Percentiles rank a stretch among this genome's conserved stretches.
These are phyloP conservation scores for Oceanites oceanicus DNA, from an alignment of 2,113 vertebrate genomes.

Conservation along the genomic window DNA sequence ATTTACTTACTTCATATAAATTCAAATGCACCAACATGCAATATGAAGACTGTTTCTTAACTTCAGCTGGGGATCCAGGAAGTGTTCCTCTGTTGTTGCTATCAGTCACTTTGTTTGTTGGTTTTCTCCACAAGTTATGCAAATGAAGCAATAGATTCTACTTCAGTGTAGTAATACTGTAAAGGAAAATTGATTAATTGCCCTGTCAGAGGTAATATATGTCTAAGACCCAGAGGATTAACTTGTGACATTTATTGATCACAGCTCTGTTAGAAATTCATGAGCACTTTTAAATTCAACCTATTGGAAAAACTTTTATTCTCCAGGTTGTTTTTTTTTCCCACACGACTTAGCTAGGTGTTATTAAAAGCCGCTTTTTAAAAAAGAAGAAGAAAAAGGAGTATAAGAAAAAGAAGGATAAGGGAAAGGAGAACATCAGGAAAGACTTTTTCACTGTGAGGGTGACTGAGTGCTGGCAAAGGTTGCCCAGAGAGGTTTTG, in stretches of 20 bases:
- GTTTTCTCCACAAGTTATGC: neutral
- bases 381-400: neutral
- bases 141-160: neutral
- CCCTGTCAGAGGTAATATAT: neutral
- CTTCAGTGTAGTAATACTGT: neutral
- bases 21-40: neutral
- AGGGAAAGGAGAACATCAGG: neutral
- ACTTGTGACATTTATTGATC: neutral
- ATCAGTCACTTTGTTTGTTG: neutral
- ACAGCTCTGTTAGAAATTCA: neutral
- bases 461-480: neutral
- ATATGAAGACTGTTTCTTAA: neutral
- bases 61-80: neutral
- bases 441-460: neutral
- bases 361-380: neutral
- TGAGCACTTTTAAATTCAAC: neutral
- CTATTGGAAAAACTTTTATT: neutral
- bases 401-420: neutral
- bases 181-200: neutral
- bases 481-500: neutral
- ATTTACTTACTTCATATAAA: neutral
- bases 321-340: rapidly evolving
- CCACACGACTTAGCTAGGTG: neutral
- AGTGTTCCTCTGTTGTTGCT: neutral
- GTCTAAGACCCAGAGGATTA: neutral